Evolutionary conservation across 2,797 vertebrate genomes (phyloP).

Genomic region (Acrocephalus scirpaceus): DNA sequence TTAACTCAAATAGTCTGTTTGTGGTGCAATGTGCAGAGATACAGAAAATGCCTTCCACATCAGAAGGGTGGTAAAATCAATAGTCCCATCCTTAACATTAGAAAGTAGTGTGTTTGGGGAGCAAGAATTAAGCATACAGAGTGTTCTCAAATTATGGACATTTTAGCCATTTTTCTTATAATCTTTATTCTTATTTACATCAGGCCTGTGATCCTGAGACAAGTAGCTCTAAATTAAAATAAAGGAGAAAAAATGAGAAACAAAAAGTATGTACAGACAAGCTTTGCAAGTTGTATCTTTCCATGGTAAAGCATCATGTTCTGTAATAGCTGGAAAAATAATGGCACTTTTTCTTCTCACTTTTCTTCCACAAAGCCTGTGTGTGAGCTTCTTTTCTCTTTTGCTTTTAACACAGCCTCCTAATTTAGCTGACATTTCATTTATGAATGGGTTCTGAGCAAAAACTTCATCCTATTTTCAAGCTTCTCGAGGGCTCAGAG

Average conservation of each 20-base stretch:
- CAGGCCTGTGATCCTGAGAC: neutral
- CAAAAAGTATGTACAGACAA: neutral
- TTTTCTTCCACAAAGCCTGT: neutral
- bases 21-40: neutral
- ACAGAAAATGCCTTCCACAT: neutral
- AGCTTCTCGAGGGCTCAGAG: neutral
- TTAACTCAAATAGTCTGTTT: neutral
- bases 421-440: constrained; percentile 4
- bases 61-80: neutral
- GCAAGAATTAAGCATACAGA: neutral
- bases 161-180: neutral
- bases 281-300: neutral
- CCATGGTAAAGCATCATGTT: neutral
- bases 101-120: neutral
- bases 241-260: neutral
- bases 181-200: neutral
- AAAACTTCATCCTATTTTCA: neutral
- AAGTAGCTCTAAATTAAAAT: neutral
- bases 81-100: neutral
- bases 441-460: neutral
- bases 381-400: neutral
- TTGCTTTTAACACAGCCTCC: neutral
- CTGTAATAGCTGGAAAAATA: neutral
- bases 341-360: neutral
- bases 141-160: neutral